Percentiles rank a stretch among this genome's conserved stretches.
Conservation (phyloP, 2,888 invertebrate species). For the Blera fallax region DNA sequence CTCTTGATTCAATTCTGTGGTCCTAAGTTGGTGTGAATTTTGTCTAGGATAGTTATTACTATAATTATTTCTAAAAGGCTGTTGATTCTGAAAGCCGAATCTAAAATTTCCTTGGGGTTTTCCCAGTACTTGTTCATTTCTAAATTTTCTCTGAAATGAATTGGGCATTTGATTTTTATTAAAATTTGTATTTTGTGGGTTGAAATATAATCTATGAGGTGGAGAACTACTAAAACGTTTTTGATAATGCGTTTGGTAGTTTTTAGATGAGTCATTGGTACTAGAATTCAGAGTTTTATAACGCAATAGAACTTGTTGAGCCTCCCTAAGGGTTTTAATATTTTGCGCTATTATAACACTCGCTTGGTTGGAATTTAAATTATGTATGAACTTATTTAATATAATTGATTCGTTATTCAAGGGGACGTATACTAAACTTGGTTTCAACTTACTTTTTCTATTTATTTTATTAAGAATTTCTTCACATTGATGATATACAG, state of each 20-base stretch:
- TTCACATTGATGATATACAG: not conserved
- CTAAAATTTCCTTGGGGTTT: not conserved
- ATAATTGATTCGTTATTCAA: not conserved
- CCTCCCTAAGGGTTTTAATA: not conserved
- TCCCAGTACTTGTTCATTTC: not conserved
- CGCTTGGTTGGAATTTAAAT: not conserved
- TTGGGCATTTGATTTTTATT: not conserved
- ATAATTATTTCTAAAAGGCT: not conserved
- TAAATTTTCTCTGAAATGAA: not conserved
- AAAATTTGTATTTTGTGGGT: not conserved
- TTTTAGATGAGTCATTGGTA: too few relatives aligned
- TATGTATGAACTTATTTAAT: not conserved
- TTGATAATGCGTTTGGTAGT: too few relatives aligned
- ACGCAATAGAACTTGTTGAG: not conserved
- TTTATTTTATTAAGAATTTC: not conserved
- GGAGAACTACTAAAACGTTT: too few relatives aligned
- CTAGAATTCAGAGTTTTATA: not conserved
- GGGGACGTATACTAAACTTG: not conserved
- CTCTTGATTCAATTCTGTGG: too few relatives aligned
- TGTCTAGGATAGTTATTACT: too few relatives aligned
- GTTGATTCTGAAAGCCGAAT: not conserved
- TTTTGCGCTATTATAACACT: not conserved
- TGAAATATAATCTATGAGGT: not conserved
- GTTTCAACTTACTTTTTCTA: not conserved
- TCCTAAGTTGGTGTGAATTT: too few relatives aligned